A percentile compares a stretch with the other conserved stretches of the same genome.
Conservation (phyloP, 2,888 invertebrate genomes). For the Diplazon laetatorius region DNA sequence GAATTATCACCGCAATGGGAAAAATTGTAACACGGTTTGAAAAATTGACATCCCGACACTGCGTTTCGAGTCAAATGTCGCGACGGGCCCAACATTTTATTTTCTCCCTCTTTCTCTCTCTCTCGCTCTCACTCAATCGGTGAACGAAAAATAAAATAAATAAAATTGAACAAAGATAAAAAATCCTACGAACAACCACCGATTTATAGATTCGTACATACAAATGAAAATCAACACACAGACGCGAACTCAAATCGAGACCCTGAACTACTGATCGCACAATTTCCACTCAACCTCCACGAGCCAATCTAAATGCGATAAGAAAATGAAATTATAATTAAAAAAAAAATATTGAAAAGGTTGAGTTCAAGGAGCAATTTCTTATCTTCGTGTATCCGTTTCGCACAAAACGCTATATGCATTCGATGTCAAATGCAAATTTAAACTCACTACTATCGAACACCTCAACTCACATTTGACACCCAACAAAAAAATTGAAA, state of each 20-base stretch:
- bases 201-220: not conserved
- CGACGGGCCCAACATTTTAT: conserved; percentile 48
- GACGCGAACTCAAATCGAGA: conserved; percentile 7
- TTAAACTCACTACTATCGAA: too few species aligned
- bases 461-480: too few species aligned
- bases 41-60: conserved; percentile 10
- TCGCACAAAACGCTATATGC: not conserved
- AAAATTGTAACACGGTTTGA: conserved; percentile 5
- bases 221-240: not conserved
- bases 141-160: not conserved
- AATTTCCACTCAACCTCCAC: not conserved
- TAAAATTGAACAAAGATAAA: not conserved
- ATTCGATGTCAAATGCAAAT: too few species aligned
- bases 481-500: too few species aligned
- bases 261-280: not conserved
- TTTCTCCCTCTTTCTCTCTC: not conserved
- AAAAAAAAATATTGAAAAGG: not conserved
- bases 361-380: not conserved
- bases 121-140: too few species aligned
- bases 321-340: too few species aligned
- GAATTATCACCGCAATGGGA: not conserved
- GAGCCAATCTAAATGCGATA: conserved; percentile 18
- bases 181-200: not conserved
- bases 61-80: conserved; percentile 7
- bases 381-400: conserved; percentile 22